Percentiles rank a stretch among this genome's conserved stretches.
Evolutionary conservation across 2,888 invertebrate genomes (phyloP).

Genomic region (Agrochola lychnidis): DNA sequence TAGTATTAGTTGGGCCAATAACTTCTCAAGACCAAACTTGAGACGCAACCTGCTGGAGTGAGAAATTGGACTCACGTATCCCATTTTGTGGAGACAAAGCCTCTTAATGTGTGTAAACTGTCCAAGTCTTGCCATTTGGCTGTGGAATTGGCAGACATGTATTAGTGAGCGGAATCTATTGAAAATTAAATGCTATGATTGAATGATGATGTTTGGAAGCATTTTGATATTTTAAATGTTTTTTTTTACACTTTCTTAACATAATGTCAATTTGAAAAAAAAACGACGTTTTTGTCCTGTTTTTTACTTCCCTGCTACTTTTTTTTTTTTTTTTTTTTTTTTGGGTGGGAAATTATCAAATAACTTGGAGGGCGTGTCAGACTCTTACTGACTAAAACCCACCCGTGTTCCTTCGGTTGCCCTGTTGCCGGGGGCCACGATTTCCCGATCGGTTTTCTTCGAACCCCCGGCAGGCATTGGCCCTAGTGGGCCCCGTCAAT

Average conservation of each 20-base stretch:
- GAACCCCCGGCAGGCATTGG: too few species aligned
- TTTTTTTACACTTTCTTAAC: background rate
- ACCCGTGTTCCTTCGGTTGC: too few species aligned
- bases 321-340: too few species aligned
- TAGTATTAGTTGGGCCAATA: constrained; percentile 57
- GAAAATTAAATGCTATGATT: constrained; percentile 32
- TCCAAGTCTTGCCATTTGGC: constrained; percentile 83
- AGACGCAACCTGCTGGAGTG: constrained; percentile 71
- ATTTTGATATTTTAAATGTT: too few species aligned
- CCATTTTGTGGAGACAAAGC: constrained; percentile 83
- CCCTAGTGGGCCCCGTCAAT: too few species aligned
- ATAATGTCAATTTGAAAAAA: background rate
- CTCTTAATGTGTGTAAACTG: constrained; percentile 84
- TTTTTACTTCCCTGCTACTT: background rate
- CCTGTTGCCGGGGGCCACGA: too few species aligned
- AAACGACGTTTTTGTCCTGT: background rate
- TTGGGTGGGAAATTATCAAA: too few species aligned
- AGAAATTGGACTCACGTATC: constrained; percentile 84
- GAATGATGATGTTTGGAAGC: background rate
- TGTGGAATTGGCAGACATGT: constrained; percentile 67
- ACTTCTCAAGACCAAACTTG: constrained; percentile 55
- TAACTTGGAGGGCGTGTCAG: too few species aligned
- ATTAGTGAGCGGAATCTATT: constrained; percentile 37
- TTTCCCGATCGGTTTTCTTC: too few species aligned
- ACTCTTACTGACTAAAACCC: too few species aligned